Evolutionary conservation across 2,888 invertebrate species (phyloP), one percentile per base, ranked within the genome.

Genomic region (Ligdia adustata): DNA sequence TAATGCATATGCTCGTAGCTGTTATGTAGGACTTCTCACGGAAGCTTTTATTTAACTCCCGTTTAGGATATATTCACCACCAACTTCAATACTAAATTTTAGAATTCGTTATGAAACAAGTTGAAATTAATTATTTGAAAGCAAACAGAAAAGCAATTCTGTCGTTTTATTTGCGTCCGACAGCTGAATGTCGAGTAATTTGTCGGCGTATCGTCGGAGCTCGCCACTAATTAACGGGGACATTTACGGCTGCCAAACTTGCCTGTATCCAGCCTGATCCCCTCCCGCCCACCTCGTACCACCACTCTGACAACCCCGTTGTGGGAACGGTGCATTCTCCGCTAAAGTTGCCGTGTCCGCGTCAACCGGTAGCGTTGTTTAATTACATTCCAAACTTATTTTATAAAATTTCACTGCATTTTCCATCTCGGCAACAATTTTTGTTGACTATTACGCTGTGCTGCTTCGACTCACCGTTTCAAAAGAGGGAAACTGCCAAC

Each of bases 221-320:
- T 73, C 70, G 75, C 77, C 78, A 82, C 85, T 85, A 83, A 86
- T 86, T 84, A 85, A 83, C 76, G 75, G 73, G 75, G 73, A 80
- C 82, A 80, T 82, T 81, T 77, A 82, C 76, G 74, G 69, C 71
- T 77, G 78, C 82, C 80, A 79, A 83, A 83, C 78, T 76, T 76
- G 79, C 71, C 66, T 69, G 70, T 74, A 65, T 70, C 73, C 67
- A 70, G 62, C 66, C 66, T 64, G 60, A 64, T 52, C 54, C 62
- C 58, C 52, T 62, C 59, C 60, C 33, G 52, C 54, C 62, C 60
- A 52, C 63, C 58, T 60, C 37, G 20, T 9, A 48, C 64, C 64
- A 57, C 56, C 58, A 56, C 49, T 61, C 60, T 62, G 55, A 45
- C 62, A n/a, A 64, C 52, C 34, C 41, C 52, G 58, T 47, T 53